Evolutionary conservation across 1,140 invertebrate species (phyloP), one percentile per base, ranked within the genome.

Genomic region (Aplysia californica): DNA sequence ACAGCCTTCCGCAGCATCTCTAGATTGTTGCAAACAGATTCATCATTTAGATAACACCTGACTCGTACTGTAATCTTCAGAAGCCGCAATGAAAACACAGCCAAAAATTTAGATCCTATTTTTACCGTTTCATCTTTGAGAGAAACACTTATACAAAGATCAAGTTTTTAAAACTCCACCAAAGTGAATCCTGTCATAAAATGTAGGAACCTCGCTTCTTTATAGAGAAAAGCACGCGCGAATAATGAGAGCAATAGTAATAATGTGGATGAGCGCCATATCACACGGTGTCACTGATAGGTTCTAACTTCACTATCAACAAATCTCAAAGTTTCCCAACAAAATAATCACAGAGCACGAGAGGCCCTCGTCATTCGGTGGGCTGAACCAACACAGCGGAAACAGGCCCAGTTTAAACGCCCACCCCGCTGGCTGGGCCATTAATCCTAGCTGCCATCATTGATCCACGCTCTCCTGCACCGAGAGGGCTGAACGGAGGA

Each of bases 261-360:
- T 6, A 41, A 44, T 36, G 29, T 31, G 66, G 23, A 10, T 59
- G 58, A 23, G 21, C 58, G 58, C 58, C 58, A 21, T n/a, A 50
- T 15, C 44, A 50, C 44, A 10, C 44, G 10, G 66, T 68, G 38
- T 39, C 68, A 71, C 55, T 71, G 68, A 71, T 71, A 71, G 68
- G 68, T 58, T 58, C 68, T 36, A 31, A 71, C 68, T 71, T 29
- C 18, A 71, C 68, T 36, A 71, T 71, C 68, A 58, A 58, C 26
- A 71, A 58, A 56, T 71, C 50, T 71, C 50, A 20, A 2, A 35
- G 20, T 68, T 44, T 58, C 58, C 50, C 44, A 35, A 21, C 50
- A 58, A 71, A 71, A 71, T 31, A 58, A 71, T 56, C 41, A 68
- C 38, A 68, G n/a, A n/a, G n/a, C n/a, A n/a, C n/a, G n/a, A n/a